Conservation (phyloP, 2,113 vertebrate genomes). For the Corythaeola cristata region DNA sequence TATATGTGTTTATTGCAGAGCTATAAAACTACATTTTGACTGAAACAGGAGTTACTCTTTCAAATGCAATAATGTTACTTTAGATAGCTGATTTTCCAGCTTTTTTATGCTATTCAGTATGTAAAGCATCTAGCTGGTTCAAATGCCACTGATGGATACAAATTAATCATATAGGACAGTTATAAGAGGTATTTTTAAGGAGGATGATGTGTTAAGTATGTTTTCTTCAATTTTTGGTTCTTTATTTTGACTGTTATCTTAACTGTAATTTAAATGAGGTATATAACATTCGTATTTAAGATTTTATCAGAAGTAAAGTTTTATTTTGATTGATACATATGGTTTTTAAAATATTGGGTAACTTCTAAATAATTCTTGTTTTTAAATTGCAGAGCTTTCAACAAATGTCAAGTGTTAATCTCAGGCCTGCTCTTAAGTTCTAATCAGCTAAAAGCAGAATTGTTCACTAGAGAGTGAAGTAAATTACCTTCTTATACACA, state of each 20-base stretch:
- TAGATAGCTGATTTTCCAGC: background rate
- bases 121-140: background rate
- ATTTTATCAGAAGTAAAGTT: background rate
- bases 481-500: constrained; percentile 16
- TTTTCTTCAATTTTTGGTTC: background rate
- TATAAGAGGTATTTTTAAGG: background rate
- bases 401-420: constrained; percentile 68
- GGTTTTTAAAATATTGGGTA: constrained; percentile 32
- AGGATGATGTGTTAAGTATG: background rate
- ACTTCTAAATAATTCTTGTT: constrained; percentile 31
- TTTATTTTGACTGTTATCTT: background rate
- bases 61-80: background rate
- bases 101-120: background rate
- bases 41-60: background rate
- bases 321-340: constrained; percentile 19
- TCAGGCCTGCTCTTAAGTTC: constrained; percentile 43
- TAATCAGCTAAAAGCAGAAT: constrained; percentile 63
- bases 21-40: background rate
- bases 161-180: background rate
- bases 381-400: constrained; percentile 36
- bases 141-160: background rate
- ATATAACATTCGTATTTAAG: background rate
- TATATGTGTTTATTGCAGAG: background rate
- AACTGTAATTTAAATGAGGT: background rate
- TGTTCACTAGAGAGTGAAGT: constrained; percentile 22